Conservation (phyloP, 2,113 vertebrate genomes). For the Semnornis frantzii region DNA sequence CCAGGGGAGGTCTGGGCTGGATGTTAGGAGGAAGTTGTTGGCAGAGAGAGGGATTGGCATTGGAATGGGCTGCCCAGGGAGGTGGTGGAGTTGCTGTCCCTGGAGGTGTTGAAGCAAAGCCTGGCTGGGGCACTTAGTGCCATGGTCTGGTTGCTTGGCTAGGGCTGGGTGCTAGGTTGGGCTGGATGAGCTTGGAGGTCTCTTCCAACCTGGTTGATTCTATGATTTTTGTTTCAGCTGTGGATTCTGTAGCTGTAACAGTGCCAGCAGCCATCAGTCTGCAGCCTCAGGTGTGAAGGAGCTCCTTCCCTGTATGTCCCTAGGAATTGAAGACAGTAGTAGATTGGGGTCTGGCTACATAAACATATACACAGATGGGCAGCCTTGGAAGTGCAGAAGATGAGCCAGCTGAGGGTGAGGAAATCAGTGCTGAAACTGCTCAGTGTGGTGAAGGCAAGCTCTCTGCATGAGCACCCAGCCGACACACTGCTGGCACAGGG, state of each 20-base stretch:
- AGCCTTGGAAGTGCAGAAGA: neutral
- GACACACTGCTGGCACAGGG: rapidly evolving
- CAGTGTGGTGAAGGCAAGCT: neutral
- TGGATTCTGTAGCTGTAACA: rapidly evolving
- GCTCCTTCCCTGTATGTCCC: neutral
- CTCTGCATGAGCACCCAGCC: neutral
- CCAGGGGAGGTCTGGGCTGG: too few relatives aligned
- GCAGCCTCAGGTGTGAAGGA: neutral
- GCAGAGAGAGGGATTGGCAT: too few relatives aligned
- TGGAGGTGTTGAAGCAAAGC: too few relatives aligned
- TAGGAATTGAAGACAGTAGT: rapidly evolving
- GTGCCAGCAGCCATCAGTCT: neutral
- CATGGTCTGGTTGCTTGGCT: too few relatives aligned
- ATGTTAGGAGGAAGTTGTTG: too few relatives aligned
- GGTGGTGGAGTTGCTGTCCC: too few relatives aligned
- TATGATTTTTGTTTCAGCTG: neutral
- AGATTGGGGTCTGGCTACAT: rapidly evolving
- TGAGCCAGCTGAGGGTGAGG: neutral
- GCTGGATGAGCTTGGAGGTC: too few relatives aligned
- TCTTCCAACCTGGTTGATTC: too few relatives aligned
- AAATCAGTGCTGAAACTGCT: neutral
- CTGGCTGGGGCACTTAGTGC: too few relatives aligned
- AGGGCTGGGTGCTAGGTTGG: too few relatives aligned
- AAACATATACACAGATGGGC: neutral
- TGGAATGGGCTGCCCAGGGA: too few relatives aligned